Evolutionary conservation across 2,888 invertebrate genomes (phyloP).

Genomic region (Sinohyriopsis cumingii): DNA sequence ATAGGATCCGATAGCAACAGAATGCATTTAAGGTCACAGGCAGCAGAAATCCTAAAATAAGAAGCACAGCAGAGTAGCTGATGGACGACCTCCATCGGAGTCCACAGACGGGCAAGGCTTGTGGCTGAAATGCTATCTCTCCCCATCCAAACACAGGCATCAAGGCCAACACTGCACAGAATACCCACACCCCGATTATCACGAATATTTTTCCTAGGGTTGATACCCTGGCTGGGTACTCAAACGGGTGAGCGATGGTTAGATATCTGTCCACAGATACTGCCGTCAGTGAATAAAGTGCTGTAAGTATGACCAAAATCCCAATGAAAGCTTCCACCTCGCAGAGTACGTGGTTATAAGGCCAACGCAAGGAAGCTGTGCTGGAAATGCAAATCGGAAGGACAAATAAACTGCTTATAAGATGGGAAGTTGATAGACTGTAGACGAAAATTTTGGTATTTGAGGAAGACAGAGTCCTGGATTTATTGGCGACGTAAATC

Average conservation of each 20-base stretch:
- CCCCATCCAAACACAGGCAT: constrained; percentile 57
- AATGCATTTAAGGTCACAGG: constrained; percentile 46
- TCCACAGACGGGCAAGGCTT: constrained; percentile 54
- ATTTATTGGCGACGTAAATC: constrained; percentile 27
- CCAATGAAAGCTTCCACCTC: constrained; percentile 22
- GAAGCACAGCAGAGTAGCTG: constrained; percentile 38
- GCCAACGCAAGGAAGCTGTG: constrained; percentile 18
- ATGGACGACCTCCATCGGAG: constrained; percentile 27
- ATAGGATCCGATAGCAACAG: constrained; percentile 44
- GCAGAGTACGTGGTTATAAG: constrained; percentile 16
- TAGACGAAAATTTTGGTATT: constrained; percentile 37
- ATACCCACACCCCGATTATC: constrained; percentile 43
- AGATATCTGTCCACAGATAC: constrained; percentile 57
- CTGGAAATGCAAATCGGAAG: constrained; percentile 33
- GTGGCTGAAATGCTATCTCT: constrained; percentile 50
- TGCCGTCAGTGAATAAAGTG: constrained; percentile 55
- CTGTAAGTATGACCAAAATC: constrained; percentile 45
- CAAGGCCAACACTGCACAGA: constrained; percentile 43
- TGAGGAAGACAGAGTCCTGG: constrained; percentile 27
- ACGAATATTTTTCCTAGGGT: constrained; percentile 28
- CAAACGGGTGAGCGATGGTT: constrained; percentile 55
- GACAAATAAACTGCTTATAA: constrained; percentile 32
- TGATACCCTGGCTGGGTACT: constrained; percentile 51
- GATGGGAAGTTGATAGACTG: constrained; percentile 26
- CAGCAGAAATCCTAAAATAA: constrained; percentile 35